These are phyloP conservation scores for Silurus lanzhouensis DNA, from an alignment of 2,797 vertebrate genomes.

Conservation along the genomic window DNA sequence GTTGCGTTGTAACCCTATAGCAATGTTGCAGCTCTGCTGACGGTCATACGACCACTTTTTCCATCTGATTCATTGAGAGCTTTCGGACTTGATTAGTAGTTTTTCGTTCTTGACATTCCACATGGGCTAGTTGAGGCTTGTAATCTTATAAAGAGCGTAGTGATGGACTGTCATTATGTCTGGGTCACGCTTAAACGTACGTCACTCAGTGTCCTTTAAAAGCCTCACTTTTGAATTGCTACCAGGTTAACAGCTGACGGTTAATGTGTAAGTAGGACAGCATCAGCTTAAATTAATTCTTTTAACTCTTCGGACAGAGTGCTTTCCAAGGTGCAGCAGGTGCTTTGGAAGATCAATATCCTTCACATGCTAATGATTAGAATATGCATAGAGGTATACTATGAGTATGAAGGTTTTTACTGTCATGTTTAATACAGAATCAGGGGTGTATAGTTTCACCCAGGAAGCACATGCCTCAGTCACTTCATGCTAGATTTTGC, in stretches of 20 bases:
- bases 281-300: neutral
- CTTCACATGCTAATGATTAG: neutral
- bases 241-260: neutral
- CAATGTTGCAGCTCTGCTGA: constrained; percentile 59
- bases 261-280: neutral
- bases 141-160: constrained; percentile 39
- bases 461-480: constrained; percentile 46
- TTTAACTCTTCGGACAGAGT: neutral
- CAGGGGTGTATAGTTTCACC: constrained; percentile 77
- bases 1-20: constrained; percentile 53
- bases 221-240: neutral
- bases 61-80: constrained; percentile 58
- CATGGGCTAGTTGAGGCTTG: constrained; percentile 31
- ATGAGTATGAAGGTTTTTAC: neutral
- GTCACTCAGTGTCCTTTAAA: constrained; percentile 36
- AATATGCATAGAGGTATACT: neutral
- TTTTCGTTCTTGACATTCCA: constrained; percentile 35
- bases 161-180: constrained; percentile 68
- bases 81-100: constrained; percentile 30
- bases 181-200: constrained; percentile 61
- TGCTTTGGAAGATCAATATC: neutral
- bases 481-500: constrained; percentile 46
- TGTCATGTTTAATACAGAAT: neutral
- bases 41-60: constrained; percentile 69
- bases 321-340: neutral